Conservation (phyloP, 2,888 invertebrate genomes). For the Andrena chrysosceles region DNA sequence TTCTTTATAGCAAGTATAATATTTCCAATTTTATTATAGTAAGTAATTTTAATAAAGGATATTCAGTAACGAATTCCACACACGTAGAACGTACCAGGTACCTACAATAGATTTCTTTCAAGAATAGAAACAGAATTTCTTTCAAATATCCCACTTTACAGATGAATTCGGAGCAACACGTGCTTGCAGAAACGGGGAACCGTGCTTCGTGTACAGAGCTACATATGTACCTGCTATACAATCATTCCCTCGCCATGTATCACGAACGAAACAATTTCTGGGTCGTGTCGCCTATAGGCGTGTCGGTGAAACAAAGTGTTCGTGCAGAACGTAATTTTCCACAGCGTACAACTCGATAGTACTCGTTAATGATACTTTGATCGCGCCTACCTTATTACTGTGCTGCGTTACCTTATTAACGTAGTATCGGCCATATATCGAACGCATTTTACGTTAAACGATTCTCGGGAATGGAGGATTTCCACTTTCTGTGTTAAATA, state of each 20-base stretch:
- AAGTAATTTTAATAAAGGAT: background rate
- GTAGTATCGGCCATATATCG: background rate
- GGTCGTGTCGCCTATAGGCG: conserved; percentile 18
- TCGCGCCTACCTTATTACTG: conserved; percentile 22
- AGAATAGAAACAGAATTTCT: background rate
- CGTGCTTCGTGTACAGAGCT: background rate
- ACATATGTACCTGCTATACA: background rate
- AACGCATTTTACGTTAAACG: background rate
- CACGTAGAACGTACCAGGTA: background rate
- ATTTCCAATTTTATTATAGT: too few relatives aligned
- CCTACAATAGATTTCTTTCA: background rate
- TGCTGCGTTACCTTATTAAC: conserved; percentile 2
- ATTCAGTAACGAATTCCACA: background rate
- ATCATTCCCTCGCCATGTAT: conserved; percentile 22
- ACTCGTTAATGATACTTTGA: conserved; percentile 51
- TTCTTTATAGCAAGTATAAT: too few relatives aligned
- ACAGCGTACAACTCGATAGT: background rate
- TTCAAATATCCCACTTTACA: conserved; percentile 12
- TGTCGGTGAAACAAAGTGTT: conserved; percentile 16
- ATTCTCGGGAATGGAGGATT: background rate
- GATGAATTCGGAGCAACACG: background rate
- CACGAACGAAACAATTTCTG: conserved; percentile 49
- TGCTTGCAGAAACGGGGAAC: conserved; percentile 11
- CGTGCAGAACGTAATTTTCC: conserved; percentile 37
- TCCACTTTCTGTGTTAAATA: background rate